A percentile compares a stretch with the other conserved stretches of the same genome.
These are phyloP conservation scores for Tetragnatha versicolor DNA, from an alignment of 1,140 invertebrate species.

Conservation along the genomic window DNA sequence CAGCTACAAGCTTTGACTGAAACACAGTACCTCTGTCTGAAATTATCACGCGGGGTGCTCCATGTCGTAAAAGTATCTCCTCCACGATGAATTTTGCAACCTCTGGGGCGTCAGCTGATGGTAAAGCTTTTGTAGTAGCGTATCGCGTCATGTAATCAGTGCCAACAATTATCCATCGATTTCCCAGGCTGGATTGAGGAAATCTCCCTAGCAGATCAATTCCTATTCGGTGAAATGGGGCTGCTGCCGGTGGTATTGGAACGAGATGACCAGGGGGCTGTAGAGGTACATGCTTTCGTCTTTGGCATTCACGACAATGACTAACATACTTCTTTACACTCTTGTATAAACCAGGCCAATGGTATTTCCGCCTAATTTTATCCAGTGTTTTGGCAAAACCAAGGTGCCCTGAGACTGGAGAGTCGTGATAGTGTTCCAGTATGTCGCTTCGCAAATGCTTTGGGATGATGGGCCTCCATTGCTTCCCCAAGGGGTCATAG, in stretches of 20 bases:
- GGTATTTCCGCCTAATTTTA: not conserved
- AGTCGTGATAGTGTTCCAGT: constrained; percentile 8
- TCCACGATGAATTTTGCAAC: too few relatives aligned
- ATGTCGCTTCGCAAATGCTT: not conserved
- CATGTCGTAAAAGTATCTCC: too few relatives aligned
- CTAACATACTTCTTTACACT: not conserved
- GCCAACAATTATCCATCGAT: not conserved
- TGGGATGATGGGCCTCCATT: constrained; percentile 6
- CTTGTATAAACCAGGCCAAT: not conserved
- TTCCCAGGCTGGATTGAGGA: not conserved
- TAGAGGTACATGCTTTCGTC: not conserved
- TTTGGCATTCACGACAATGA: constrained; percentile 19
- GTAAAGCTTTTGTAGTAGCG: constrained; percentile 1
- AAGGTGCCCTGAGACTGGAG: constrained; percentile 6
- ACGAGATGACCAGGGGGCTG: not conserved
- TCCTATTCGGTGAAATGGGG: constrained; percentile 7
- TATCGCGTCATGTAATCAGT: constrained; percentile 1
- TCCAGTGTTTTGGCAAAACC: constrained; percentile 19
- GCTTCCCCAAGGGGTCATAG: not conserved
- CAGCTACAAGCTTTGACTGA: too few relatives aligned
- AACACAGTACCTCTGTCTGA: too few relatives aligned
- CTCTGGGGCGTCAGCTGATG: too few relatives aligned
- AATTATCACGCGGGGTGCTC: too few relatives aligned
- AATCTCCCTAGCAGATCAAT: not conserved
- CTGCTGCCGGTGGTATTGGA: not conserved